These are phyloP conservation scores for Melospiza georgiana DNA, from an alignment of 2,113 vertebrate genomes.

Conservation along the genomic window DNA sequence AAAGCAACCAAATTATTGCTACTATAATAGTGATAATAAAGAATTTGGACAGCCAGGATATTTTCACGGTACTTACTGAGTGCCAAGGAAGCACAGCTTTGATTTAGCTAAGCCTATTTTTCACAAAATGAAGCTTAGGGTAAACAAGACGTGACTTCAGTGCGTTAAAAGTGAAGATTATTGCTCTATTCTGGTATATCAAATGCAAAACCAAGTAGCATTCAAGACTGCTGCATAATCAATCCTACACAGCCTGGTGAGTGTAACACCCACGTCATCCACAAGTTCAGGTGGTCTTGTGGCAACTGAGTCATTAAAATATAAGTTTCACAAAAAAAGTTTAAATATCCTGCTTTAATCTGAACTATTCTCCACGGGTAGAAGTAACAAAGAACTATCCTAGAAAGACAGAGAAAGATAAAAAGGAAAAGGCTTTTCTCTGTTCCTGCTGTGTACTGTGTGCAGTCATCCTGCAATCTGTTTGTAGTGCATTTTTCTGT, in stretches of 20 bases:
- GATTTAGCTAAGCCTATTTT: constrained; percentile 1
- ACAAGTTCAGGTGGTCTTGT: not conserved
- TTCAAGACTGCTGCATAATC: not conserved
- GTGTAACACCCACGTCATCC: not conserved
- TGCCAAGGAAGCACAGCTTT: not conserved
- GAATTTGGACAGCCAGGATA: not conserved
- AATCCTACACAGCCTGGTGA: not conserved
- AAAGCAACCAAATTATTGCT: not conserved
- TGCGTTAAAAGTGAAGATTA: not conserved
- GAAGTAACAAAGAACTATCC: not conserved
- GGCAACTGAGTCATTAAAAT: not conserved
- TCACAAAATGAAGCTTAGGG: constrained; percentile 8
- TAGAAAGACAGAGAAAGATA: not conserved
- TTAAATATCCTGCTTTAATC: not conserved
- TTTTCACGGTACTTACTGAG: not conserved
- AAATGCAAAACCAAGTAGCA: not conserved
- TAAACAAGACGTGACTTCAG: not conserved
- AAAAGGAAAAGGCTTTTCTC: not conserved
- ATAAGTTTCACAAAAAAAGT: not conserved
- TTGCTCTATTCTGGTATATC: not conserved
- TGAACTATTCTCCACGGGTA: not conserved
- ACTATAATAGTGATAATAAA: not conserved
- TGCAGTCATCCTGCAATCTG: not conserved
- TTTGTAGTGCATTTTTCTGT: not conserved
- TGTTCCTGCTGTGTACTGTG: not conserved